These are phyloP conservation scores for Pseudolaguvia tuberculata DNA, from an alignment of 2,113 vertebrate genomes.

Conservation along the genomic window DNA sequence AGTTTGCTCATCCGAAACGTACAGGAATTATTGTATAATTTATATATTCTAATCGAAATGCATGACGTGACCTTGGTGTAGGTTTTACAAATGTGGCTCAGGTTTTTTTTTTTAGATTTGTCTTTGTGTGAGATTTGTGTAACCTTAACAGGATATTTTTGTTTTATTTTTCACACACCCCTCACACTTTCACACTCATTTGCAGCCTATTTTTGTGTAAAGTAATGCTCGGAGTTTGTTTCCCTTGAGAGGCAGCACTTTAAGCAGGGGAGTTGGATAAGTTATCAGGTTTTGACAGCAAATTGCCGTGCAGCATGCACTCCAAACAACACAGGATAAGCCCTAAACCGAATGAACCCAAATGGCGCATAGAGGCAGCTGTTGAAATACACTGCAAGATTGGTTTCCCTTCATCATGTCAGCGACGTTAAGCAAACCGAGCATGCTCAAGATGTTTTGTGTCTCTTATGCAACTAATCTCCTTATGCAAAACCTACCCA, in stretches of 20 bases:
- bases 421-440: constrained; percentile 56
- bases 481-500: constrained; percentile 49
- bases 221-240: background rate
- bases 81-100: background rate
- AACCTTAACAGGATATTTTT: constrained; percentile 3
- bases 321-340: constrained; percentile 48
- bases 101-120: background rate
- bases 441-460: constrained; percentile 49
- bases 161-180: background rate
- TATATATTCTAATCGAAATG: background rate
- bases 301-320: constrained; percentile 57
- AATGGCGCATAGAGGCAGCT: constrained; percentile 59
- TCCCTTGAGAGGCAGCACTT: background rate
- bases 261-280: constrained; percentile 56
- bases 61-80: background rate
- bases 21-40: no score
- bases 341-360: constrained; percentile 53
- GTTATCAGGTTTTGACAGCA: constrained; percentile 50
- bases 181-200: background rate
- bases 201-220: background rate
- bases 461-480: constrained; percentile 43
- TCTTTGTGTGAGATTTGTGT: background rate
- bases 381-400: constrained; percentile 58
- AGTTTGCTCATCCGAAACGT: no score
- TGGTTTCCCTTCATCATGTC: constrained; percentile 60